Base-by-base conservation (phyloP, 1,140 invertebrate genomes). In the honey bee (Apis mellifera) region DNA sequence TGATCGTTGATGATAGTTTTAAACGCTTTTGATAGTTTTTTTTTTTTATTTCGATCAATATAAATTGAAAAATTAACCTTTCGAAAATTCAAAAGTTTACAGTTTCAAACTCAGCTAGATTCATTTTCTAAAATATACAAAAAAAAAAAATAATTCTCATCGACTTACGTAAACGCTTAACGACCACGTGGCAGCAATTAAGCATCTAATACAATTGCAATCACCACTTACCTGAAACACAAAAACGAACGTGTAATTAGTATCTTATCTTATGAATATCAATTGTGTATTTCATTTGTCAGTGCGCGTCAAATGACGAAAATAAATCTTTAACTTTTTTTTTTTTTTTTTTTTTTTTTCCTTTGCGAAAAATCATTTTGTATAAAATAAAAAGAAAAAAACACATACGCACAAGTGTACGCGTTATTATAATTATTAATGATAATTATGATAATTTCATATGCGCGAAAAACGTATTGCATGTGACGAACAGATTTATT, bases 201-300 rank as follows among this genome's bases (percentile, higher is more conserved):
- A 4, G 9, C 11, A 57, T 13, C 26, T 5, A 12, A 17, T 17
- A 8, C 8, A 52, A 52, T 32, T 17, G 19, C 9, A 64, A 57
- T 21, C 21, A 26, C 17, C 9, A 82, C 80, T 82, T 82, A 82
- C 80, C 80, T 82, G 80, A 50, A 82, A 82, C 80, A 82, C 23
- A 82, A n/a, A 52, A n/a, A 15, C 1, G n/a, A 32, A 26, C 2
- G 26, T 4, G 17, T 57, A 15, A 21, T 81, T 81, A 65, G 19
- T 74, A 55, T 7, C n/a, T 13, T 1, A 19, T 32, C 17, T 19
- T 1, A n/a, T 23, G 21, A 13, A 52, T 42, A 32, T 17, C 32
- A 42, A 42, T 42, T 42, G 32, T 32, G 32, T 42, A 42, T 42
- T 42, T 42, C 32, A 42, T 42, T 42, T 42, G 32, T 42, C 32